phyloP scores from a whole-genome alignment of 2,113 vertebrate species.

The Dolichotis patagonum region DNA sequence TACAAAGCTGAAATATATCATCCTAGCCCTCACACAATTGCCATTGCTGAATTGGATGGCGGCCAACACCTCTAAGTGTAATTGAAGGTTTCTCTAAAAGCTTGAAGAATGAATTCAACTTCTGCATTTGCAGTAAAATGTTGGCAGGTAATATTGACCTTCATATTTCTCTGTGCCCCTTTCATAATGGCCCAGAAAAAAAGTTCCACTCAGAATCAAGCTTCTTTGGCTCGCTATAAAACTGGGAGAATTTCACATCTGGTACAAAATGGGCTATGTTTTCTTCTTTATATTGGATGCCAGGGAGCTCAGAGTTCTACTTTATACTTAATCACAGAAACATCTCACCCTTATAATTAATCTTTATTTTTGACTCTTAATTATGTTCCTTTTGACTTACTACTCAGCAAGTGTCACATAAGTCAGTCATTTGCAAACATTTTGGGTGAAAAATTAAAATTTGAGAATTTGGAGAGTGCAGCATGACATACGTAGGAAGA shows the following conservation, averaged over 20 bases:
- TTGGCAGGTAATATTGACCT: conserved; percentile 49
- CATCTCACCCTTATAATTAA: neutral
- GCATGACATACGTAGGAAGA: neutral
- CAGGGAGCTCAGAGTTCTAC: neutral
- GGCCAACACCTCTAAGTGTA: conserved; percentile 10
- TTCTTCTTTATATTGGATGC: conserved; percentile 10
- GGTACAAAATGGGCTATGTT: neutral
- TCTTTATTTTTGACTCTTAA: neutral
- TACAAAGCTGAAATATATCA: conserved; percentile 2
- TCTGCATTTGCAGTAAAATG: conserved; percentile 36
- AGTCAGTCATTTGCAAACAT: neutral
- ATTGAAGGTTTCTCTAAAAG: conserved; percentile 59
- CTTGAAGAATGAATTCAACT: conserved; percentile 45
- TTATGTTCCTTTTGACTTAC: conserved; percentile 10
- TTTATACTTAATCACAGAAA: neutral
- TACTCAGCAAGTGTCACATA: neutral
- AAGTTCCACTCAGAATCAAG: neutral
- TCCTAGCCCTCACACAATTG: neutral
- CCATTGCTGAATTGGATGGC: neutral
- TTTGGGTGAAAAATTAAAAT: neutral
- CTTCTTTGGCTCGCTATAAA: neutral
- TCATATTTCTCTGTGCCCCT: neutral
- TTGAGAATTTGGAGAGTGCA: neutral
- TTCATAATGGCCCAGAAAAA: neutral
- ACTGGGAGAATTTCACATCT: neutral